Percentiles rank a stretch among this genome's conserved stretches.
Conservation (phyloP, 2,888 invertebrate genomes). For the Melangyna quadrimaculata region DNA sequence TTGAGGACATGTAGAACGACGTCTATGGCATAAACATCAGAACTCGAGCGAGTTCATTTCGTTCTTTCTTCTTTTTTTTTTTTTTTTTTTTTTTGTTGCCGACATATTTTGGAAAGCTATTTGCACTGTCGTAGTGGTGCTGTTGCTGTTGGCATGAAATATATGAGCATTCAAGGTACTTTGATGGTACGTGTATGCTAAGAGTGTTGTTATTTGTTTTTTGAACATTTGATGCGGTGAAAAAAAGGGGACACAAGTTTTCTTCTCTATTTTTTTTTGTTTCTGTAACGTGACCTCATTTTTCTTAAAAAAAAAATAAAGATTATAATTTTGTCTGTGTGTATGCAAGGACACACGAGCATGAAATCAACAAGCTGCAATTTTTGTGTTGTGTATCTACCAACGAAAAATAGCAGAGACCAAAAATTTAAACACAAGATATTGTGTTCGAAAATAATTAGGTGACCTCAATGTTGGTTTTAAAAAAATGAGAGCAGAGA, state of each 20-base stretch:
- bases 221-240: constrained; percentile 53
- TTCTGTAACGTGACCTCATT: constrained; percentile 66
- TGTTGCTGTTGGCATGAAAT: constrained; percentile 22
- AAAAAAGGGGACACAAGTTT: constrained; percentile 52
- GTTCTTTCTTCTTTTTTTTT: no score
- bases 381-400: constrained; percentile 25
- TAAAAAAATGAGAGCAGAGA: background rate
- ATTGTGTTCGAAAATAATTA: constrained; percentile 5
- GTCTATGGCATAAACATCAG: constrained; percentile 52
- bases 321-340: constrained; percentile 54
- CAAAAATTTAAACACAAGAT: background rate
- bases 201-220: constrained; percentile 33
- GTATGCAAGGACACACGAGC: constrained; percentile 47
- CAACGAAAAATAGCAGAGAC: background rate
- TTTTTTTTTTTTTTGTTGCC: background rate
- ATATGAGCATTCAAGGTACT: constrained; percentile 40
- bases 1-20: constrained; percentile 52
- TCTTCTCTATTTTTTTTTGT: background rate
- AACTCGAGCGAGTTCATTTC: constrained; percentile 47
- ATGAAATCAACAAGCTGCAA: constrained; percentile 65
- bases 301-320: constrained; percentile 25
- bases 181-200: constrained; percentile 25
- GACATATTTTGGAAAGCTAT: constrained; percentile 10
- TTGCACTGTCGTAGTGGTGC: constrained; percentile 25
- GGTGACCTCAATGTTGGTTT: constrained; percentile 16